Evolutionary conservation across 2,113 vertebrate genomes (phyloP).

Genomic region (Pipa parva): DNA sequence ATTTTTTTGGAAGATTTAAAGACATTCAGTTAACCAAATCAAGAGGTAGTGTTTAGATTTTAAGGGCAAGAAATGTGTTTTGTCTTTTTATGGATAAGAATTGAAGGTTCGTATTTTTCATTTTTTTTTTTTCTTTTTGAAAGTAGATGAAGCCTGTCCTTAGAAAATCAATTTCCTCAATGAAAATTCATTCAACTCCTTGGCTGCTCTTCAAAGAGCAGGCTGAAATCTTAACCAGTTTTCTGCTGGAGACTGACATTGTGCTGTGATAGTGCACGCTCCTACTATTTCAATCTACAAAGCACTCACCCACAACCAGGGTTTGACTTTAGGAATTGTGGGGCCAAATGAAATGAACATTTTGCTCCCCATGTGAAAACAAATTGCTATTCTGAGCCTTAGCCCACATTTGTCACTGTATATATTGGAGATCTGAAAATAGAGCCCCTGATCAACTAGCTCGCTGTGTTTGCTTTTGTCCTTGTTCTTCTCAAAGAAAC

Average conservation of each 20-base stretch:
- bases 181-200: conserved; percentile 20
- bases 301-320: not conserved
- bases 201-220: conserved; percentile 16
- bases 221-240: not conserved
- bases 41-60: no score
- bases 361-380: not conserved
- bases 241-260: not conserved
- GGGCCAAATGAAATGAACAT: not conserved
- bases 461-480: not conserved
- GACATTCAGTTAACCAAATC: no score
- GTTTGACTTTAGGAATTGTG: not conserved
- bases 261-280: not conserved
- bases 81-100: not conserved
- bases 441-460: no score
- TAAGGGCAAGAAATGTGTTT: not conserved
- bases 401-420: no score
- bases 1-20: no score
- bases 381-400: not conserved
- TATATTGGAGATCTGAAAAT: no score
- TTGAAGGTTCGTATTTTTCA: not conserved
- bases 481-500: not conserved
- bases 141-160: conserved; percentile 17
- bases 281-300: not conserved
- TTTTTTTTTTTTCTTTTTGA: not conserved
- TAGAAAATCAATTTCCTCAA: conserved; percentile 32